Evolutionary conservation across 1,140 invertebrate genomes (phyloP).

Genomic region (Agraylea sexmaculata): DNA sequence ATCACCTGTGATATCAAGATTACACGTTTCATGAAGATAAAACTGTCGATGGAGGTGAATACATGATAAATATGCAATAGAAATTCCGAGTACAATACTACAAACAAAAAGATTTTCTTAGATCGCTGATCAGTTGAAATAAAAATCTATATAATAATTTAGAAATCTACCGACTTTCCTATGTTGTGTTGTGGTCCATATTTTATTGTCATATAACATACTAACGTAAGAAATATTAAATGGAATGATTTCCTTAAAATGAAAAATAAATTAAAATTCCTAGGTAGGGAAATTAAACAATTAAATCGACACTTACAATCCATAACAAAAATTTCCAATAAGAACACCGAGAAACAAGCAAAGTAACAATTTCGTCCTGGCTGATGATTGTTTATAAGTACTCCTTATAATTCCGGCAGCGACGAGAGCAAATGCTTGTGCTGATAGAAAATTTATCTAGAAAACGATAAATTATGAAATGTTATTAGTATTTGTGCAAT

Average conservation of each 20-base stretch:
- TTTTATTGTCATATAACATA: slow-evolving; percentile 62
- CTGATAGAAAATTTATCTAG: slow-evolving; percentile 72
- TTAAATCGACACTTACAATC: slow-evolving; percentile 49
- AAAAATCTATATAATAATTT: slow-evolving; percentile 33
- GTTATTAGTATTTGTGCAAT: background rate
- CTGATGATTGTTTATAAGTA: slow-evolving; percentile 51
- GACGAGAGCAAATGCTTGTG: slow-evolving; percentile 64
- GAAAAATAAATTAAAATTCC: slow-evolving; percentile 16
- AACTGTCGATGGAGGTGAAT: slow-evolving; percentile 78
- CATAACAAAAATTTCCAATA: slow-evolving; percentile 80
- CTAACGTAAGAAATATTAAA: slow-evolving; percentile 56
- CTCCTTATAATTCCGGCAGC: slow-evolving; percentile 63
- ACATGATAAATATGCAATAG: slow-evolving; percentile 72
- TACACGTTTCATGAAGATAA: slow-evolving; percentile 78
- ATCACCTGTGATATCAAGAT: slow-evolving; percentile 84
- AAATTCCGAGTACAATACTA: slow-evolving; percentile 60
- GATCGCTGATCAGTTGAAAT: slow-evolving; percentile 9
- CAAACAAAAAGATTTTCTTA: slow-evolving; percentile 23
- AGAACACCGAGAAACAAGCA: slow-evolving; percentile 62
- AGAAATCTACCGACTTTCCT: slow-evolving; percentile 21
- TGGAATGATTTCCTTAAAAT: slow-evolving; percentile 63
- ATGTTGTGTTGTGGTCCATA: slow-evolving; percentile 23
- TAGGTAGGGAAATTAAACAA: slow-evolving; percentile 11
- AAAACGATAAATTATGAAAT: slow-evolving; percentile 8
- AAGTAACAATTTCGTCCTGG: too few relatives aligned